Evolutionary conservation across 2,797 vertebrate species (phyloP).

Genomic region (Gallirallus australis): DNA sequence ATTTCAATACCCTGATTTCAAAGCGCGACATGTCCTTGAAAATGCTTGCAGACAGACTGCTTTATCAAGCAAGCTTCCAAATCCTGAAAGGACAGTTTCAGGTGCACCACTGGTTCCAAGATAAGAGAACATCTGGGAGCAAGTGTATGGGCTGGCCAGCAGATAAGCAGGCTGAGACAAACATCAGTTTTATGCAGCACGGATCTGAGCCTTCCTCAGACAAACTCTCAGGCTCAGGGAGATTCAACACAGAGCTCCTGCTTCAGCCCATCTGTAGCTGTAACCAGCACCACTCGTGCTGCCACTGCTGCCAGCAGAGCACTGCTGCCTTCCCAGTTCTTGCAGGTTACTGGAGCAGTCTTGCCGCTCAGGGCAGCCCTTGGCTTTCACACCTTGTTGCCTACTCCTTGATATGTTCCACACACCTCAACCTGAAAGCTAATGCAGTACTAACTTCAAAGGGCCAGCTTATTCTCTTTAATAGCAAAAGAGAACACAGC

Average conservation of each 20-base stretch:
- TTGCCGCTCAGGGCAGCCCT: not conserved
- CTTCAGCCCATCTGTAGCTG: not conserved
- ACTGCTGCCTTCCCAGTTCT: not conserved
- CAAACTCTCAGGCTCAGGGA: not conserved
- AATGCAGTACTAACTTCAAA: not conserved
- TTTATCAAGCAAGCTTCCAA: not conserved
- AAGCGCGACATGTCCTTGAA: not conserved
- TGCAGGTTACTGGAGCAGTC: accelerated
- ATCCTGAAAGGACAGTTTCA: not conserved
- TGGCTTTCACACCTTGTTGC: not conserved
- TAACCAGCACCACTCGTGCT: not conserved
- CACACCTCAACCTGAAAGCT: not conserved
- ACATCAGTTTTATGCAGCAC: not conserved
- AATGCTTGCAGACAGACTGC: not conserved
- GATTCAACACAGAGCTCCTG: not conserved
- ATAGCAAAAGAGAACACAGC: not conserved
- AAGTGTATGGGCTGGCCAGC: not conserved
- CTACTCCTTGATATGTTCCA: not conserved
- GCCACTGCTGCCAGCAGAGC: accelerated
- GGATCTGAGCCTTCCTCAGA: not conserved
- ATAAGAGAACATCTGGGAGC: not conserved
- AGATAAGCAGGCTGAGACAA: not conserved
- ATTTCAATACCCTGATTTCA: constrained; percentile 15
- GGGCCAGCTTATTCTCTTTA: not conserved
- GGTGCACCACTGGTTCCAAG: not conserved